These are phyloP conservation scores for Poecilia latipinna DNA, from an alignment of 2,113 vertebrate species.

Conservation along the genomic window DNA sequence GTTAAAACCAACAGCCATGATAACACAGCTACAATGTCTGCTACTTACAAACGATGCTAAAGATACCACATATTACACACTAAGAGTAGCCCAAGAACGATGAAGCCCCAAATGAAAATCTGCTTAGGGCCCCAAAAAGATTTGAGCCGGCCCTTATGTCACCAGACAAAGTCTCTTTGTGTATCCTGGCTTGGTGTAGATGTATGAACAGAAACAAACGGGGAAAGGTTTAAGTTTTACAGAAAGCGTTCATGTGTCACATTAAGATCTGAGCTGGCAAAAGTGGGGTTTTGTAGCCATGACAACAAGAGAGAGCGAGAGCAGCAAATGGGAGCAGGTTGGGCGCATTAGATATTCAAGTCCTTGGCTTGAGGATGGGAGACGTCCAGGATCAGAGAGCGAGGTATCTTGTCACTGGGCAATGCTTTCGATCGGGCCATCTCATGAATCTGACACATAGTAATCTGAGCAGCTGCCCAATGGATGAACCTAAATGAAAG, in stretches of 20 bases:
- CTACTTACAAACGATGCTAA: too few species aligned
- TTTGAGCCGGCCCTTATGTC: too few species aligned
- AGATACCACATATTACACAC: too few species aligned
- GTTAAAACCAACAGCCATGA: too few species aligned
- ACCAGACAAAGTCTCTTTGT: constrained; percentile 35
- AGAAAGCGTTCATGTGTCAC: constrained; percentile 38
- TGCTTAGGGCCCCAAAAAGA: too few species aligned
- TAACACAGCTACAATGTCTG: too few species aligned
- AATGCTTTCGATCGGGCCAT: constrained; percentile 14
- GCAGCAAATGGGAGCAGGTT: constrained; percentile 46
- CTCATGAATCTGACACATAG: constrained; percentile 21
- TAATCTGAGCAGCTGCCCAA: constrained; percentile 42
- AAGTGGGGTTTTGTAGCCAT: constrained; percentile 66
- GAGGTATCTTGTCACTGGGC: constrained; percentile 37
- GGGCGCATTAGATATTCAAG: constrained; percentile 27
- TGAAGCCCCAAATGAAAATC: too few species aligned
- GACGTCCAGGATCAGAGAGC: constrained; percentile 31
- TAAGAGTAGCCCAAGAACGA: too few species aligned
- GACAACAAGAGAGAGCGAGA: constrained; percentile 62
- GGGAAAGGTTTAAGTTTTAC: constrained; percentile 41
- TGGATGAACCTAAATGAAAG: constrained; percentile 18
- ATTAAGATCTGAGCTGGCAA: constrained; percentile 31
- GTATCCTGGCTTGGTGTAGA: constrained; percentile 18
- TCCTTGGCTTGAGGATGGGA: constrained; percentile 33
- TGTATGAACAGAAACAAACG: constrained; percentile 20